Base-by-base conservation (phyloP, 2,113 vertebrate genomes). In the Aptenodytes patagonicus region DNA sequence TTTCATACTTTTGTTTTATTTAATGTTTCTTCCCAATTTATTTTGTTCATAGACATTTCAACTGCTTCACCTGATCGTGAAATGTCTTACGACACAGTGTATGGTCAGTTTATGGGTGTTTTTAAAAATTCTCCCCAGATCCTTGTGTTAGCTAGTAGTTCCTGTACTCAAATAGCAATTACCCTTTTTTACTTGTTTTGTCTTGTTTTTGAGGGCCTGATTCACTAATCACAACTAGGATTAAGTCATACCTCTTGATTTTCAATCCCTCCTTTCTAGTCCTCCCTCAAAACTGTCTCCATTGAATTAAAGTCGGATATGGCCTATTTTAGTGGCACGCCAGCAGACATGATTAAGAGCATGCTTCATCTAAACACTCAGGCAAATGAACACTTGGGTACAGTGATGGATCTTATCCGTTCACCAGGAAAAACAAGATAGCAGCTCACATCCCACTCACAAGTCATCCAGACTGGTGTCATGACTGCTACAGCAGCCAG, bases 11-110 rank as follows among this genome's bases (percentile, higher is more conserved):
- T 16, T 75, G 85, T 96, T 91, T 93, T 93, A 97, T 96, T 96
- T 90, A 97, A 97, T 96, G 91, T 92, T 96, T 97, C 94, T 97
- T 97, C 96, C 91, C 97, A 90, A 95, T 97, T 98, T 98, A 97
- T 98, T 98, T 98, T 92, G 95, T 98, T 98, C 98, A 98, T 99
- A 99, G 99, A 99, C 98, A 95, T 98, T 99, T 98, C 98, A 95
- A 99, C 98, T 96, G 97, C 97, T 98, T 98, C 98, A 97, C 98
- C 99, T 98, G 99, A 98, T 98, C 98, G 98, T 98, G 98, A 99
- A 99, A 98, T 98, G 97, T 98, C 98, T 98, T 98, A 97, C 97
- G 57, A 98, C 98, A 97, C 98, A 97, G 96, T 98, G 86, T 98
- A 98, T 98, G 98, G 98, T 99, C 98, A 98, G 98, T 99, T 98